Conservation (phyloP, 2,113 vertebrate species). For the Oenanthe melanoleuca region DNA sequence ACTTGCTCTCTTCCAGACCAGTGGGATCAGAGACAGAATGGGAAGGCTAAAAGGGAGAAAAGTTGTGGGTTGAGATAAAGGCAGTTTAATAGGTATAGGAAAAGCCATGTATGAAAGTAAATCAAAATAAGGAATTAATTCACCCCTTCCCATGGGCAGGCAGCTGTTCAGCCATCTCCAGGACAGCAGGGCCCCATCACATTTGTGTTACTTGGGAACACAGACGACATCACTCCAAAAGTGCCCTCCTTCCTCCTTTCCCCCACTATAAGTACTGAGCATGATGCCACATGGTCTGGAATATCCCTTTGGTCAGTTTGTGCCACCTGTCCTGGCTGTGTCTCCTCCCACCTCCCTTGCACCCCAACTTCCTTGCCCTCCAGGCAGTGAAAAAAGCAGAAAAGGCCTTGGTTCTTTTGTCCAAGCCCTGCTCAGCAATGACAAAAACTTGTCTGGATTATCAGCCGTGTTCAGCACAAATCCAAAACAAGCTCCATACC, state of each 20-base stretch:
- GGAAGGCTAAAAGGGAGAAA: background rate
- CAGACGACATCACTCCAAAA: background rate
- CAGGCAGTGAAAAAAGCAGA: background rate
- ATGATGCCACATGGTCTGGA: background rate
- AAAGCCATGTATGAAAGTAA: background rate
- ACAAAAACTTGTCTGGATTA: background rate
- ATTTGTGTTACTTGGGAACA: background rate
- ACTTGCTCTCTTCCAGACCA: background rate
- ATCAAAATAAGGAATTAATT: background rate
- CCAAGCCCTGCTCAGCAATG: background rate
- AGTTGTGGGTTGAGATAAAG: background rate
- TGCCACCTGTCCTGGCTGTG: background rate
- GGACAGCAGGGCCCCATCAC: background rate
- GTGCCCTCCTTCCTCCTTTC: background rate
- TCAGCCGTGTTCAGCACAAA: background rate
- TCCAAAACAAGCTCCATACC: background rate
- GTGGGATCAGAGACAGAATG: background rate
- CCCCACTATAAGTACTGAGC: too few species aligned
- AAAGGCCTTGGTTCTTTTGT: background rate
- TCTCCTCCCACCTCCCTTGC: background rate
- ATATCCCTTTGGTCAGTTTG: background rate
- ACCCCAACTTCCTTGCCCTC: rapidly evolving
- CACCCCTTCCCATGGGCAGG: background rate
- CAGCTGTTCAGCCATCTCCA: background rate
- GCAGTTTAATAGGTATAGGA: background rate